Conservation (phyloP, 1,140 invertebrate species). For the Dendrolimus kikuchii region DNA sequence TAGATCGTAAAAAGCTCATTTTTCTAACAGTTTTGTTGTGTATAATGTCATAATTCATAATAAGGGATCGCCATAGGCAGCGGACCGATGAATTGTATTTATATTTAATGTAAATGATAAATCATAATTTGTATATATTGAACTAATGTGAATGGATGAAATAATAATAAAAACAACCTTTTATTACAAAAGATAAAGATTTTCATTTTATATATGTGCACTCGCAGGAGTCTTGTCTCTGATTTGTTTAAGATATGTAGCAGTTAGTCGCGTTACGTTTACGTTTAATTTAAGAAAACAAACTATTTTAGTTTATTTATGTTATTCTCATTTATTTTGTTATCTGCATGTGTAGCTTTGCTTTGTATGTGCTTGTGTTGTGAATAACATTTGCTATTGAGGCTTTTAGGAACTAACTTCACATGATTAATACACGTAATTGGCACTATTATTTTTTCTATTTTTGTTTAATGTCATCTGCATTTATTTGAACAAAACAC, state of each 20-base stretch:
- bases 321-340: constrained; percentile 27
- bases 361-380: constrained; percentile 18
- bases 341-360: constrained; percentile 53
- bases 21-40: constrained; percentile 59
- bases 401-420: constrained; percentile 2
- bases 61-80: constrained; percentile 37
- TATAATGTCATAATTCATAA: constrained; percentile 45
- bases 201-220: constrained; percentile 48
- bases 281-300: constrained; percentile 30
- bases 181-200: constrained; percentile 64
- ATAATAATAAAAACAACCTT: constrained; percentile 63
- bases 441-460: constrained; percentile 1
- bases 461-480: constrained; percentile 1
- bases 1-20: constrained; percentile 43
- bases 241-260: constrained; percentile 33
- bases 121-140: constrained; percentile 69
- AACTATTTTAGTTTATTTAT: constrained; percentile 34
- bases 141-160: constrained; percentile 56
- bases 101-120: constrained; percentile 61
- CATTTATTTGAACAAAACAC: not conserved
- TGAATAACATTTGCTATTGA: constrained; percentile 6
- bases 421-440: not conserved
- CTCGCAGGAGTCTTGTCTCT: constrained; percentile 53
- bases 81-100: constrained; percentile 49
- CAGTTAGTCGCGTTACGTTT: constrained; percentile 30